A percentile compares a stretch with the other conserved stretches of the same genome.
Evolutionary conservation across 2,888 invertebrate genomes (phyloP).

Genomic region (Latheticus oryzae): DNA sequence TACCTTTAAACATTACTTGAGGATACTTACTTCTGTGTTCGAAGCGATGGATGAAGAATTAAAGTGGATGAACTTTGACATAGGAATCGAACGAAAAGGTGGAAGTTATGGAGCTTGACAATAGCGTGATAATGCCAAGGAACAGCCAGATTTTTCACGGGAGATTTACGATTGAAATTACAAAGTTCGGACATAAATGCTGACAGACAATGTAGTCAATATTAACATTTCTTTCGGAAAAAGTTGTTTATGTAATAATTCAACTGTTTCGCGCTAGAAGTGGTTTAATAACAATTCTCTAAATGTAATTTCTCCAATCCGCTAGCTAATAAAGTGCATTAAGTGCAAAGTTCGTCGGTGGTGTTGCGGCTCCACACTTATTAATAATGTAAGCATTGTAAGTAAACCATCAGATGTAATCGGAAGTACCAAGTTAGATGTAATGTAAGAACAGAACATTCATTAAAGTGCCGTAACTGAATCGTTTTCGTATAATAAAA

Average conservation of each 20-base stretch:
- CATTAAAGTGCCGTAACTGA: constrained; percentile 3
- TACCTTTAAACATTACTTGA: constrained; percentile 15
- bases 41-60: background rate
- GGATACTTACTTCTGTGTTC: constrained; percentile 8
- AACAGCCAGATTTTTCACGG: no score
- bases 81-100: no score
- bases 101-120: no score
- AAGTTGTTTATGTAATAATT: no score
- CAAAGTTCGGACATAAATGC: no score
- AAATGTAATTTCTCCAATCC: no score
- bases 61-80: background rate
- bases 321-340: no score
- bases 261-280: no score
- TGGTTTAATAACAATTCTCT: constrained; percentile 7
- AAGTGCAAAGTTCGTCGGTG: constrained; percentile 25
- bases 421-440: constrained; percentile 2
- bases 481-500: constrained; percentile 6
- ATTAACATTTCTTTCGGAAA: no score
- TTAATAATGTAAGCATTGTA: constrained; percentile 15
- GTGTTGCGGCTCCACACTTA: constrained; percentile 13
- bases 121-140: no score
- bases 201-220: no score
- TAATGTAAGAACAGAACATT: background rate
- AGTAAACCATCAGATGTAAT: constrained; percentile 19
- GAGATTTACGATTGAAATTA: no score